Percentiles rank a stretch among this genome's conserved stretches.
phyloP scores from a whole-genome alignment of 2,888 invertebrate genomes.

The Diachrysia chrysitis region DNA sequence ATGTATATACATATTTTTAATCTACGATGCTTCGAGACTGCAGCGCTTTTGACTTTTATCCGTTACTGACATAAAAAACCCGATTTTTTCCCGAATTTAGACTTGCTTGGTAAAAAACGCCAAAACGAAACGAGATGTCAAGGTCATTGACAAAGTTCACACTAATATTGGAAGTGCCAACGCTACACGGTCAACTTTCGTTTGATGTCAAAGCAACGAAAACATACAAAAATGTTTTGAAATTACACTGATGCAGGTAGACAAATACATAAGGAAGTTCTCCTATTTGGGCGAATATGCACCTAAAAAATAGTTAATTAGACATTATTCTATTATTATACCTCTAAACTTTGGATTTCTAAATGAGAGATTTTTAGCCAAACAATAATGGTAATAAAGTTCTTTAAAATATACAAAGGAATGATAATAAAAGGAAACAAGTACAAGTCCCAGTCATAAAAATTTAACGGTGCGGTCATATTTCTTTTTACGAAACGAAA shows the following conservation, averaged over 20 bases:
- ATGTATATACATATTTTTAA: too few relatives aligned
- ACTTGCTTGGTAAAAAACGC: neutral
- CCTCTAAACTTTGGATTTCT: neutral
- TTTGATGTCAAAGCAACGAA: neutral
- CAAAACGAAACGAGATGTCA: neutral
- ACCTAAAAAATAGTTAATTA: too few relatives aligned
- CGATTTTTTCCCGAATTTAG: too few relatives aligned
- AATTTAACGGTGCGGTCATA: slow-evolving; percentile 6
- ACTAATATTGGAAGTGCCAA: neutral
- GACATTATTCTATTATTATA: too few relatives aligned
- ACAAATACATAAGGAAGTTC: neutral
- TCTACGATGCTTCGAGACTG: neutral
- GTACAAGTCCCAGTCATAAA: neutral
- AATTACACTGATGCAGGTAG: neutral
- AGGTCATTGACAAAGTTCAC: neutral
- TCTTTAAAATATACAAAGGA: slow-evolving; percentile 11
- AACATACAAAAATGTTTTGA: neutral
- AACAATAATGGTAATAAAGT: slow-evolving; percentile 5
- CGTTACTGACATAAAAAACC: neutral
- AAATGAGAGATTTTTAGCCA: neutral
- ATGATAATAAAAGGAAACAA: slow-evolving; percentile 11
- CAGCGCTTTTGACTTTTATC: neutral
- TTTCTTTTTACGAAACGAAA: neutral
- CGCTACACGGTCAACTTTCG: neutral
- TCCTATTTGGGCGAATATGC: too few relatives aligned